Conservation (phyloP, 2,888 invertebrate genomes). For the Heliconius sara region DNA sequence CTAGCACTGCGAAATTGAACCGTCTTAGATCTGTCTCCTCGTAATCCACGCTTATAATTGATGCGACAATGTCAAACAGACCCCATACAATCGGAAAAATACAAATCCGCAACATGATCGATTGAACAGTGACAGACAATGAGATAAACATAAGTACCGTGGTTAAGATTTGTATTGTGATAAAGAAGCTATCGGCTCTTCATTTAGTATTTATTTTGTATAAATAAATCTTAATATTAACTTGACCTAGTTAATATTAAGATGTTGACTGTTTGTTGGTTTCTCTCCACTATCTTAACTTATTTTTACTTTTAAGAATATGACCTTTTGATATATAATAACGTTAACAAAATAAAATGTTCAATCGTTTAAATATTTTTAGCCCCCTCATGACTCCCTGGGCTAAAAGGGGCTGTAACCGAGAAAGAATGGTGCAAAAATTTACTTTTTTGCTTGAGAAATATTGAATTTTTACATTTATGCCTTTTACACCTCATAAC, state of each 20-base stretch:
- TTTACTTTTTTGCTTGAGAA: slow-evolving; percentile 71
- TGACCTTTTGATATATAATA: not conserved
- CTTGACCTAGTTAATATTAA: no score
- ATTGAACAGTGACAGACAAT: slow-evolving; percentile 60
- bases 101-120: slow-evolving; percentile 80
- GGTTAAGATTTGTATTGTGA: slow-evolving; percentile 33
- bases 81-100: slow-evolving; percentile 80
- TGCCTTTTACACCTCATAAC: slow-evolving; percentile 84
- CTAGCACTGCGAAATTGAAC: slow-evolving; percentile 72
- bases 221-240: slow-evolving; percentile 13
- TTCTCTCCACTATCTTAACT: not conserved
- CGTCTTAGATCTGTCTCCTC: slow-evolving; percentile 79
- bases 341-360: not conserved
- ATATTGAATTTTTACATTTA: slow-evolving; percentile 84
- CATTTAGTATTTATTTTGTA: not conserved
- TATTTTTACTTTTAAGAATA: not conserved
- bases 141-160: slow-evolving; percentile 42
- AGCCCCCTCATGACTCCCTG: slow-evolving; percentile 51
- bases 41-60: slow-evolving; percentile 83
- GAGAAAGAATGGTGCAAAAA: slow-evolving; percentile 73
- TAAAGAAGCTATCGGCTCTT: not conserved
- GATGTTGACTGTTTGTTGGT: not conserved
- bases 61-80: slow-evolving; percentile 81
- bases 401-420: slow-evolving; percentile 65
- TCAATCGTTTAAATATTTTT: slow-evolving; percentile 48